These are phyloP conservation scores for Microchirus variegatus DNA, from an alignment of 2,797 vertebrate species.

Conservation along the genomic window DNA sequence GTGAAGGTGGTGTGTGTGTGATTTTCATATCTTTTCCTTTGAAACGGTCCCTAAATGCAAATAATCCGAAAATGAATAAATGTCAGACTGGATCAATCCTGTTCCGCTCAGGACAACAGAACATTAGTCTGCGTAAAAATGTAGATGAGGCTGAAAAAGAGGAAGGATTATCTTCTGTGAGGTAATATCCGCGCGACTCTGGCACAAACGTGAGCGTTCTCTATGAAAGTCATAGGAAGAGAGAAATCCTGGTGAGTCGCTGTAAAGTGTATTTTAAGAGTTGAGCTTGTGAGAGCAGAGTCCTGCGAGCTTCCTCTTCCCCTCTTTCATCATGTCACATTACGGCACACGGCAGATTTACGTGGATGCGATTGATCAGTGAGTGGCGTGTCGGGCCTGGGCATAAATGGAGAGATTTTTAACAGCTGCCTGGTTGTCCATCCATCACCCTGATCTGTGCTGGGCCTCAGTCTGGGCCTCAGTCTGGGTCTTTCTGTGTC, in stretches of 20 bases:
- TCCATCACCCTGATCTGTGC: constrained; percentile 72
- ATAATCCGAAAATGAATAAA: constrained; percentile 20
- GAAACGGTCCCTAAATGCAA: constrained; percentile 11
- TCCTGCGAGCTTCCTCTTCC: constrained; percentile 13
- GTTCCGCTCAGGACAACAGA: constrained; percentile 13
- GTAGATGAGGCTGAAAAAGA: constrained; percentile 20
- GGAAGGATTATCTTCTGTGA: constrained; percentile 23
- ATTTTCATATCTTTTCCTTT: neutral
- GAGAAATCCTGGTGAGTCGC: constrained; percentile 18
- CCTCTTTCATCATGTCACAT: constrained; percentile 46
- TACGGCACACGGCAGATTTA: constrained; percentile 67
- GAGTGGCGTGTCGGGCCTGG: constrained; percentile 61
- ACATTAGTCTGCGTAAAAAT: constrained; percentile 15
- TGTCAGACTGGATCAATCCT: constrained; percentile 10
- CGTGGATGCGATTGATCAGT: constrained; percentile 69
- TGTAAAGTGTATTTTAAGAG: constrained; percentile 33
- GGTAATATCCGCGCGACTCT: too few relatives aligned
- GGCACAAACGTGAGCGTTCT: neutral
- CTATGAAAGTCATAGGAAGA: constrained; percentile 28
- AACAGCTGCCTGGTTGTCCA: constrained; percentile 78
- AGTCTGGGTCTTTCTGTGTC: constrained; percentile 43
- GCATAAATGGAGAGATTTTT: constrained; percentile 75
- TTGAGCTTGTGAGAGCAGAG: constrained; percentile 36
- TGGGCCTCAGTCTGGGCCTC: constrained; percentile 42
- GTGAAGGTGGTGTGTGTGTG: neutral